Evolutionary conservation across 1,140 invertebrate genomes (phyloP), one percentile per base, ranked within the genome.

Genomic region (Pseudomyrmex cubaensis): DNA sequence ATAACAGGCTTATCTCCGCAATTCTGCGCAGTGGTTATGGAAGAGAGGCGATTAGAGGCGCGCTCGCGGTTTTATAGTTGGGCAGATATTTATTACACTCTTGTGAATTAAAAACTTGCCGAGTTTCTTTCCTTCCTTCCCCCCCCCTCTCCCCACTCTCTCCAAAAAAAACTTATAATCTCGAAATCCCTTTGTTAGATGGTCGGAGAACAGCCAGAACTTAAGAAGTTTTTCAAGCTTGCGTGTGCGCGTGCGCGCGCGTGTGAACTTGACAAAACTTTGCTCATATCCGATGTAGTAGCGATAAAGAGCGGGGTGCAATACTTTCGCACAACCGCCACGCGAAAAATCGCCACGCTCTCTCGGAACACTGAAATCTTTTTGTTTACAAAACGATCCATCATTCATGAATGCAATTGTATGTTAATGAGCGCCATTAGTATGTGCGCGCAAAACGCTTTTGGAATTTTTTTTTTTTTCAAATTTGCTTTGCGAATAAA

Each of bases 101-200:
- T 35, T 22, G 35, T 5, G 75, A 84, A 87, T 87, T 87, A 84
- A 87, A 85, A 87, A 35, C 17, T 46, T 46, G 44, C 9, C 54
- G 22, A 2, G 59, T 22, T 46, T 20, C 35, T 35, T 35, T 35
- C 35, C 25, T 20, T 20, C 25, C 22, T 22, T 3, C 25, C 25
- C 25, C 3, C 25, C 25, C 2, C 25, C 2, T 0, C 0, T 0
- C 5, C 35, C 35, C 35, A 7, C 35, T 35, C 35, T 35, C 35
- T 7, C 5, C 35, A 35, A 35, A 35, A 35, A 44, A 87, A 78
- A 87, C 67, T 87, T 84, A 70, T 87, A 87, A 87, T 87, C 82
- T 72, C 7, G 25, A 61, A 87, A 78, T 87, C 75, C 59, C 64
- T 50, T 46, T 63, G 44, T 61, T 77, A 69, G 74, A 83, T 67